Evolutionary conservation across 2,797 vertebrate species (phyloP).

Genomic region (Avahi laniger): DNA sequence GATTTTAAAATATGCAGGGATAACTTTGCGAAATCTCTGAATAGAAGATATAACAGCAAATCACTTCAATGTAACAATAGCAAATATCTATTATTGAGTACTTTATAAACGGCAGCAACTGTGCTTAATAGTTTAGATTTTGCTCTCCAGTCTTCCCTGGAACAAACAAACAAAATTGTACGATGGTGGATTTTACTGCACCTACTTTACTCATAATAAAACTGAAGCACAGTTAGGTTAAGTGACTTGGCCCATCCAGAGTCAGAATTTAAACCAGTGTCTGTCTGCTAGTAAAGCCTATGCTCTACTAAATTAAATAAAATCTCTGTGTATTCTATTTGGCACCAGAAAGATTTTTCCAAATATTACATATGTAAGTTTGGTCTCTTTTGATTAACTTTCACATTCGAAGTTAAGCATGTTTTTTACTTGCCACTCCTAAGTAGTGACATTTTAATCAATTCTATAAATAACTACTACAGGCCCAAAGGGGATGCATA

Average conservation of each 20-base stretch:
- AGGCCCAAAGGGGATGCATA: not conserved
- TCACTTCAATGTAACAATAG: constrained; percentile 8
- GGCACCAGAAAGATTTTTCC: not conserved
- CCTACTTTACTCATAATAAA: not conserved
- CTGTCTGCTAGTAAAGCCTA: not conserved
- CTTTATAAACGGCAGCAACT: not conserved
- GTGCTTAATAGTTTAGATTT: not conserved
- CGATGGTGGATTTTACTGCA: not conserved
- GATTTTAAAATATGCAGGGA: constrained; percentile 9
- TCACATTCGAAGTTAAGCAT: not conserved
- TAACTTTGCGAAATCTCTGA: constrained; percentile 18
- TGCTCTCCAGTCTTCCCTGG: not conserved
- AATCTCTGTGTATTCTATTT: not conserved
- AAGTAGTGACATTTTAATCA: not conserved
- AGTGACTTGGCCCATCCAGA: not conserved
- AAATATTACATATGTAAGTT: not conserved
- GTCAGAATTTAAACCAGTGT: not conserved
- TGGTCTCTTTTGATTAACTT: not conserved
- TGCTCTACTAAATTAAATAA: not conserved
- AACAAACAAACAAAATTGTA: not conserved
- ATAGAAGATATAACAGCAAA: constrained; percentile 20
- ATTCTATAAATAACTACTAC: not conserved
- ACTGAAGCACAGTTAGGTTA: not conserved
- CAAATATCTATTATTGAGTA: not conserved
- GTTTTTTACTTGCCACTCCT: not conserved